These are phyloP conservation scores for Petroica traversi DNA, from an alignment of 2,113 vertebrate species.

Conservation along the genomic window DNA sequence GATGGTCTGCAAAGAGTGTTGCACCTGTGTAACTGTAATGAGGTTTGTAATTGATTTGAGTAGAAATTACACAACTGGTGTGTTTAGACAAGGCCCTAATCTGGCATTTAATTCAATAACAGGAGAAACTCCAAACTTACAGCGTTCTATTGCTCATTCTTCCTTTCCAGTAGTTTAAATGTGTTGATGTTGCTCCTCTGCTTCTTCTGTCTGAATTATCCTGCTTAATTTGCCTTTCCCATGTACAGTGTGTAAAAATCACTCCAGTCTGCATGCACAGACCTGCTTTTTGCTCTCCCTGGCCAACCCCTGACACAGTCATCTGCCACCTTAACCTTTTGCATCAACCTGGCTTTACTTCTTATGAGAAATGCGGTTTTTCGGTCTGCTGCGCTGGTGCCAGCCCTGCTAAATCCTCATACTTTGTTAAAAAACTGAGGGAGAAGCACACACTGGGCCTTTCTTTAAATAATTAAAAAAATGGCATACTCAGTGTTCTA, in stretches of 20 bases:
- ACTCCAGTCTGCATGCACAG: neutral
- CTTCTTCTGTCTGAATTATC: neutral
- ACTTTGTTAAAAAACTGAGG: neutral
- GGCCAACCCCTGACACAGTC: neutral
- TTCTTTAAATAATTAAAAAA: neutral
- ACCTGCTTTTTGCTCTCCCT: neutral
- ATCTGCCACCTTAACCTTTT: neutral
- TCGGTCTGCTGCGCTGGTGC: neutral
- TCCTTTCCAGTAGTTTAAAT: neutral
- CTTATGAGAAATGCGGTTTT: neutral
- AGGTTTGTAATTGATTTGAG: conserved; percentile 7
- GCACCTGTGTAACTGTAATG: neutral
- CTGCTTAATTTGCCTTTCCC: neutral
- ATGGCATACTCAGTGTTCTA: accelerated
- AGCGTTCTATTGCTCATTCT: neutral
- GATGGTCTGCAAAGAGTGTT: neutral
- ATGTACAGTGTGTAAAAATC: neutral
- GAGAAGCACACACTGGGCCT: neutral
- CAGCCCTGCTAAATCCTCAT: neutral
- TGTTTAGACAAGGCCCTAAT: neutral
- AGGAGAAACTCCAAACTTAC: neutral
- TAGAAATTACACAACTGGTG: neutral
- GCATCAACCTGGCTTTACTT: neutral
- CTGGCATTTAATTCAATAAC: neutral
- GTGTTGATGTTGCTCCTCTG: neutral